Conservation (phyloP, 2,797 vertebrate species). For the Eutrigla gurnardus region DNA sequence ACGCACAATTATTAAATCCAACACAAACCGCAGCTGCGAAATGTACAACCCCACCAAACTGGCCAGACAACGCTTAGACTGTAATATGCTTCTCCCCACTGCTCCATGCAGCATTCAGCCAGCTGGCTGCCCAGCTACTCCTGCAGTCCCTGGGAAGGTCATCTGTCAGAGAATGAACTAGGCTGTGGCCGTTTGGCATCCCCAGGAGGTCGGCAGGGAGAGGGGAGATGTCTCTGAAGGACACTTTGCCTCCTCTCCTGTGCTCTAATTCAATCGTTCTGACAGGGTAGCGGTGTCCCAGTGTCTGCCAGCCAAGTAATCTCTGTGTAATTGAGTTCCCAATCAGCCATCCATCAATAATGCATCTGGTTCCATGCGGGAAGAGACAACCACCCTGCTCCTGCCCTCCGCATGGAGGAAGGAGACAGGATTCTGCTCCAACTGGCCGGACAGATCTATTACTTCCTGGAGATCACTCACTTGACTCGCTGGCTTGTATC, state of each 20-base stretch:
- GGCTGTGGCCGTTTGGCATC: slow-evolving; percentile 71
- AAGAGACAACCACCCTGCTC: slow-evolving; percentile 63
- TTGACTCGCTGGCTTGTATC: slow-evolving; percentile 32
- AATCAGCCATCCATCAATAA: slow-evolving; percentile 88
- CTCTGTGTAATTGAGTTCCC: slow-evolving; percentile 88
- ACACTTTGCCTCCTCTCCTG: slow-evolving; percentile 79
- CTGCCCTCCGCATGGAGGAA: slow-evolving; percentile 48
- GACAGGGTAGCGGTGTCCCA: slow-evolving; percentile 79
- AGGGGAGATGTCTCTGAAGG: slow-evolving; percentile 76
- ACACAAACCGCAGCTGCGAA: slow-evolving; percentile 29
- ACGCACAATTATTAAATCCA: slow-evolving; percentile 27
- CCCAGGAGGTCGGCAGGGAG: slow-evolving; percentile 69
- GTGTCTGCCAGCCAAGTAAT: slow-evolving; percentile 84
- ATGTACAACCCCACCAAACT: slow-evolving; percentile 24
- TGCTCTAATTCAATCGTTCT: slow-evolving; percentile 85
- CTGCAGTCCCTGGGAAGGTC: slow-evolving; percentile 74
- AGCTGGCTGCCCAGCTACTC: slow-evolving; percentile 42
- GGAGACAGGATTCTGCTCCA: slow-evolving; percentile 65
- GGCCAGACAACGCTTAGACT: slow-evolving; percentile 27
- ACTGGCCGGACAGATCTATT: slow-evolving; percentile 60
- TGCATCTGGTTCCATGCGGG: slow-evolving; percentile 82
- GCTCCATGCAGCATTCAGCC: slow-evolving; percentile 34
- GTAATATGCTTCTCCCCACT: slow-evolving; percentile 32
- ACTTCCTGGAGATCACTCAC: slow-evolving; percentile 61
- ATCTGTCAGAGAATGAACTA: slow-evolving; percentile 76